These are phyloP conservation scores for Sandelia bainsii DNA, from an alignment of 2,797 vertebrate species.

Conservation along the genomic window DNA sequence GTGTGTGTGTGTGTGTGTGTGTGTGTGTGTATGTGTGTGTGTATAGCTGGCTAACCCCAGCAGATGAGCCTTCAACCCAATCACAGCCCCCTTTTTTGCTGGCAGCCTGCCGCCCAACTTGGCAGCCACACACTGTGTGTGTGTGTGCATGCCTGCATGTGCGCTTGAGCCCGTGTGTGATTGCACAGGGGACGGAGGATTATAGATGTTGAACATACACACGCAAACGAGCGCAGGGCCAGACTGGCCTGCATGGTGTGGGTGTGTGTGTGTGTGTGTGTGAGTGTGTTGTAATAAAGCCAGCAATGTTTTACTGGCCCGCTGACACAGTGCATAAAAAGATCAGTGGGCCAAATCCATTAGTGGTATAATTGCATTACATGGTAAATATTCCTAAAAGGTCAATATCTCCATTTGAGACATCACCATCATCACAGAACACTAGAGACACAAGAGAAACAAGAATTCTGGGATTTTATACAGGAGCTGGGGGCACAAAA, in stretches of 20 bases:
- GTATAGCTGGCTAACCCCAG: constrained; percentile 72
- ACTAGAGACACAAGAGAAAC: constrained; percentile 53
- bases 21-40: constrained; percentile 42
- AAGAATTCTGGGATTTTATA: constrained; percentile 60
- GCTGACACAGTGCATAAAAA: constrained; percentile 80
- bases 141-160: constrained; percentile 46
- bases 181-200: constrained; percentile 80
- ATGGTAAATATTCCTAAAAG: constrained; percentile 82
- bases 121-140: constrained; percentile 80
- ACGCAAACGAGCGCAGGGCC: constrained; percentile 82
- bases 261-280: constrained; percentile 48
- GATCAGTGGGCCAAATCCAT: constrained; percentile 82
- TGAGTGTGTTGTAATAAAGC: constrained; percentile 74
- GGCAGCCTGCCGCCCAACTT: constrained; percentile 86
- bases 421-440: constrained; percentile 66
- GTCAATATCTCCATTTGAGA: constrained; percentile 77
- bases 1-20: neutral
- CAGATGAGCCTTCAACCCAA: constrained; percentile 83
- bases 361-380: constrained; percentile 82
- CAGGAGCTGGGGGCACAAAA: constrained; percentile 42
- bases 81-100: constrained; percentile 80
- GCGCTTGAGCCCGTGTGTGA: constrained; percentile 64
- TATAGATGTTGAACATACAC: constrained; percentile 82
- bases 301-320: constrained; percentile 79
- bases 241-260: constrained; percentile 72